These are phyloP conservation scores for Heliconius charithonia DNA, from an alignment of 2,888 invertebrate genomes.

Conservation along the genomic window DNA sequence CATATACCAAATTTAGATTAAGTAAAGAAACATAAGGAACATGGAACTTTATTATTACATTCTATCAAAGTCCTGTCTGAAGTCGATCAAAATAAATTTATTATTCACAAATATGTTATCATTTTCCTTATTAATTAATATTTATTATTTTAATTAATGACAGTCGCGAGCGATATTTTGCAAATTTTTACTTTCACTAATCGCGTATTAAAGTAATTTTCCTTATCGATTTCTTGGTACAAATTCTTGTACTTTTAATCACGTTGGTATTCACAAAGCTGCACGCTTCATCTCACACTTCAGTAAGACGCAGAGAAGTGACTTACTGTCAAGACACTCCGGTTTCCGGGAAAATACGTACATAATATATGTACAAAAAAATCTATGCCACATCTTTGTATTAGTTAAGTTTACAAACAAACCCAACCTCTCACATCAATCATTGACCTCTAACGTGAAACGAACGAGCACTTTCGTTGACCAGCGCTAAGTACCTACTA, in stretches of 20 bases:
- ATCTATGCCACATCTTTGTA: background rate
- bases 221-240: background rate
- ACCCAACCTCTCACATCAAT: conserved; percentile 9
- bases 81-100: background rate
- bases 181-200: background rate
- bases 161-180: background rate
- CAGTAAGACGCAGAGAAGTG: no score
- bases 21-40: no score
- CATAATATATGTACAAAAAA: background rate
- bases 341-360: background rate
- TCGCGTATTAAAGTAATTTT: background rate
- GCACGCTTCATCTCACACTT: no score
- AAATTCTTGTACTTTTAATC: background rate
- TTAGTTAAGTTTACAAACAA: conserved; percentile 11
- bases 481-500: background rate
- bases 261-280: no score
- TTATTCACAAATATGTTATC: background rate
- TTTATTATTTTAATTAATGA: background rate
- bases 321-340: no score
- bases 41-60: background rate
- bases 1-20: no score
- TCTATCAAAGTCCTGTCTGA: background rate
- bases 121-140: conserved; percentile 8
- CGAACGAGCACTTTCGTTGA: conserved; percentile 24
- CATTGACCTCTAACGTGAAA: conserved; percentile 26